Percentiles rank a stretch among this genome's conserved stretches.
phyloP scores from a whole-genome alignment of 2,888 invertebrate genomes.

The Thera britannica region DNA sequence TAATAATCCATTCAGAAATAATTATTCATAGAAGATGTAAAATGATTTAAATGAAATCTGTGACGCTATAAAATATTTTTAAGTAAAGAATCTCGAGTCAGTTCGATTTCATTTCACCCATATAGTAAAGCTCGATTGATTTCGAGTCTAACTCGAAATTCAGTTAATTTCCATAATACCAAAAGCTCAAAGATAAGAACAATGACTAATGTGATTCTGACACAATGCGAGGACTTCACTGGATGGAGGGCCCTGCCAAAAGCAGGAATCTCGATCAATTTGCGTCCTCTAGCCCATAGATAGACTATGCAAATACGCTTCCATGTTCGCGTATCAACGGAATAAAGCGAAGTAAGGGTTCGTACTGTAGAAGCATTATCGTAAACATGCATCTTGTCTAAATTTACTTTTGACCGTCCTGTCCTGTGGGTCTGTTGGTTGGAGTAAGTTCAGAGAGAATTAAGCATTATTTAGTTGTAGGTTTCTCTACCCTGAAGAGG shows the following conservation, averaged over 20 bases:
- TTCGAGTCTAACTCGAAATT: slow-evolving; percentile 30
- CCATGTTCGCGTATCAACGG: background rate
- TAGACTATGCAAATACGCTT: background rate
- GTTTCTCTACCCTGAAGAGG: no score
- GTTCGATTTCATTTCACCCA: background rate
- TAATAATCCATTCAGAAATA: no score
- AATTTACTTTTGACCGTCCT: background rate
- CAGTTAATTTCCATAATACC: slow-evolving; percentile 49
- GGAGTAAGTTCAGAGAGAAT: background rate
- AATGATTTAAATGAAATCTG: no score
- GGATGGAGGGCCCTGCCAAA: slow-evolving; percentile 3
- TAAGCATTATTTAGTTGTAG: no score
- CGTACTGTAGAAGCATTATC: slow-evolving; percentile 1
- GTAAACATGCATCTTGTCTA: background rate
- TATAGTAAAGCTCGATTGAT: slow-evolving; percentile 6
- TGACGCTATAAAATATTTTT: no score
- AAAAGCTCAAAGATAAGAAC: slow-evolving; percentile 59
- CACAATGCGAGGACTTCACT: slow-evolving; percentile 49
- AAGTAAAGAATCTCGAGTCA: no score
- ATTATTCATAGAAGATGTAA: no score
- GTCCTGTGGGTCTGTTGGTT: background rate
- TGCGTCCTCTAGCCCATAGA: background rate
- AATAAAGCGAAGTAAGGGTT: background rate
- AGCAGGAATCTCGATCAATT: slow-evolving; percentile 5
- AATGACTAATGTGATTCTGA: slow-evolving; percentile 68